phyloP scores from a whole-genome alignment of 2,888 invertebrate species.

The Halictus quadricinctus region DNA sequence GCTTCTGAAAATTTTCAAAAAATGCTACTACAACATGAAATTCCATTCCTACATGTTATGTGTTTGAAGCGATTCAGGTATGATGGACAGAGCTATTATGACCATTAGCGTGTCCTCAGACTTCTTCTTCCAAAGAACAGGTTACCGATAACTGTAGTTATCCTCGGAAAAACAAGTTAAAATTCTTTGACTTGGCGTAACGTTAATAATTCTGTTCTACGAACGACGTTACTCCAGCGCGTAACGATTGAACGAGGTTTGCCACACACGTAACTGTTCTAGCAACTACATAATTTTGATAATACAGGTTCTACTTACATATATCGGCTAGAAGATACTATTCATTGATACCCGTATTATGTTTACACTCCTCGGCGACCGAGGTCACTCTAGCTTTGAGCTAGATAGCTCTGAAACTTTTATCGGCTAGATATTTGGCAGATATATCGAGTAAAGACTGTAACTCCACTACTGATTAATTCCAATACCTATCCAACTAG shows the following conservation, averaged over 20 bases:
- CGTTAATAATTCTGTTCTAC: neutral
- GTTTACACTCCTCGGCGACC: too few relatives aligned
- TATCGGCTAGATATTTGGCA: too few relatives aligned
- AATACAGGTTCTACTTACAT: neutral
- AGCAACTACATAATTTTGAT: neutral
- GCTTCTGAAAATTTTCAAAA: too few relatives aligned
- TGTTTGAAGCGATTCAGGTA: neutral
- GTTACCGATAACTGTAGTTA: neutral
- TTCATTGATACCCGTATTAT: too few relatives aligned
- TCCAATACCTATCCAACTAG: neutral
- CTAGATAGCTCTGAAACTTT: too few relatives aligned
- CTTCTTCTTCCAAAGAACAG: neutral
- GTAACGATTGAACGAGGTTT: neutral
- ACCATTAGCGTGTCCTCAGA: neutral
- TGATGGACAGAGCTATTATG: neutral
- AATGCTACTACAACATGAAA: too few relatives aligned
- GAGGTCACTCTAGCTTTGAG: too few relatives aligned
- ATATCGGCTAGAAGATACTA: too few relatives aligned
- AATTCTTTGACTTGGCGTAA: neutral
- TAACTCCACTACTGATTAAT: neutral
- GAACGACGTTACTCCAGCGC: neutral
- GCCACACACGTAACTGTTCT: neutral
- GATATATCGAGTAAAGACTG: too few relatives aligned
- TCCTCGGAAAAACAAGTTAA: neutral
- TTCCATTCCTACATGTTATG: neutral